Evolutionary conservation across 2,113 vertebrate genomes (phyloP).

Genomic region (Uria aalge): DNA sequence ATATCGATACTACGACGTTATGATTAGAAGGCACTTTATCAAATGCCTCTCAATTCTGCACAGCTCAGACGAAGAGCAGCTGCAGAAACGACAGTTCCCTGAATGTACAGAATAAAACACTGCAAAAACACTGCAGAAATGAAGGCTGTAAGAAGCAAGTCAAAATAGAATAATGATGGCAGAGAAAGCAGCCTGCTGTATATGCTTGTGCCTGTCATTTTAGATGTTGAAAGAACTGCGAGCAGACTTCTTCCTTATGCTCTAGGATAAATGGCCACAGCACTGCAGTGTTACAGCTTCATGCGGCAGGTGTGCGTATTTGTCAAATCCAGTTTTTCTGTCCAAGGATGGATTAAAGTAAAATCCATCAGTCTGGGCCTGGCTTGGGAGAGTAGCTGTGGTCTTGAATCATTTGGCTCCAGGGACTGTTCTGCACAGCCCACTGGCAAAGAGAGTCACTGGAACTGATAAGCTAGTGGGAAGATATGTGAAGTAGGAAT

Average conservation of each 20-base stretch:
- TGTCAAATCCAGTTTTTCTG: constrained; percentile 30
- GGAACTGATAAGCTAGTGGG: not conserved
- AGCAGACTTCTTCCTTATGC: constrained; percentile 40
- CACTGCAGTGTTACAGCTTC: not conserved
- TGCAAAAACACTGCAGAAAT: not conserved
- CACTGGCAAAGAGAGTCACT: not conserved
- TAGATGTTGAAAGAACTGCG: not conserved
- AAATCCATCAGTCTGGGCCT: not conserved
- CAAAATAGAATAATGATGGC: not conserved
- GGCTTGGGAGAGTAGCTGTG: not conserved
- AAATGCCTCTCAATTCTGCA: constrained; percentile 63
- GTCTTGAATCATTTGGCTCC: not conserved
- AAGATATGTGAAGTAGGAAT: not conserved
- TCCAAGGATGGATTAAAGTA: constrained; percentile 32
- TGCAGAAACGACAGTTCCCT: constrained; percentile 43
- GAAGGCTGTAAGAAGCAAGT: not conserved
- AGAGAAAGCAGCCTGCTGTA: constrained; percentile 11
- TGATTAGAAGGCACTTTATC: constrained; percentile 71
- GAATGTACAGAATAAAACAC: constrained; percentile 5
- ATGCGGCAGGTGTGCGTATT: not conserved
- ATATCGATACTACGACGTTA: constrained; percentile 59
- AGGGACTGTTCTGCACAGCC: not conserved
- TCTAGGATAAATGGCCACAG: constrained; percentile 40
- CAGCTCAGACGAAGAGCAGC: constrained; percentile 55
- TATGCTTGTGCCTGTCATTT: constrained; percentile 24